Evolutionary conservation across 2,113 vertebrate species (phyloP).

Genomic region (Lichenostomus cassidix): DNA sequence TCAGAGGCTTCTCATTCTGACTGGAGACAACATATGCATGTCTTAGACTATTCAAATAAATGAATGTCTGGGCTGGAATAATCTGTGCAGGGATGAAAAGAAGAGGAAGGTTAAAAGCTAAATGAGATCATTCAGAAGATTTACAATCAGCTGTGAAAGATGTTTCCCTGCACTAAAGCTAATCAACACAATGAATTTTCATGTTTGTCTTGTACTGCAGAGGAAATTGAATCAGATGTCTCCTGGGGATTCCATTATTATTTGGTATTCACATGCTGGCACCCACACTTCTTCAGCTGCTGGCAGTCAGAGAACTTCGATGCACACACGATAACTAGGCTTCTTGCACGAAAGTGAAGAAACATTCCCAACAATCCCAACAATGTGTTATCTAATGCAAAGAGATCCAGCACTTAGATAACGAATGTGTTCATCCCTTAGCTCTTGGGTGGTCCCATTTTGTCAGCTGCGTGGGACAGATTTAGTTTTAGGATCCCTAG

Average conservation of each 20-base stretch:
- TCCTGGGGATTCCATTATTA: constrained; percentile 53
- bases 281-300: constrained; percentile 49
- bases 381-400: background rate
- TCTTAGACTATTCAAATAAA: constrained; percentile 30
- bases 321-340: background rate
- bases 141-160: constrained; percentile 50
- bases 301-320: background rate
- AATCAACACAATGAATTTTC: constrained; percentile 65
- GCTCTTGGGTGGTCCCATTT: background rate
- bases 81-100: background rate
- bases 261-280: constrained; percentile 35
- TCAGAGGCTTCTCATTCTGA: background rate
- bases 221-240: constrained; percentile 45
- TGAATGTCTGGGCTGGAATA: background rate
- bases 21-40: background rate
- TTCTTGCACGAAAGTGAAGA: background rate
- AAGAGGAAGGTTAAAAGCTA: constrained; percentile 59
- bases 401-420: background rate
- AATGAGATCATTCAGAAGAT: constrained; percentile 54
- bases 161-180: constrained; percentile 39
- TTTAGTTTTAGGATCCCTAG: background rate
- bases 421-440: background rate
- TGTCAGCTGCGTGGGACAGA: background rate
- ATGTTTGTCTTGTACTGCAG: constrained; percentile 42
- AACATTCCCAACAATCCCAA: background rate